A percentile compares a stretch with the other conserved stretches of the same genome.
These are phyloP conservation scores for Monopis laevigella DNA, from an alignment of 2,888 invertebrate genomes.

Conservation along the genomic window DNA sequence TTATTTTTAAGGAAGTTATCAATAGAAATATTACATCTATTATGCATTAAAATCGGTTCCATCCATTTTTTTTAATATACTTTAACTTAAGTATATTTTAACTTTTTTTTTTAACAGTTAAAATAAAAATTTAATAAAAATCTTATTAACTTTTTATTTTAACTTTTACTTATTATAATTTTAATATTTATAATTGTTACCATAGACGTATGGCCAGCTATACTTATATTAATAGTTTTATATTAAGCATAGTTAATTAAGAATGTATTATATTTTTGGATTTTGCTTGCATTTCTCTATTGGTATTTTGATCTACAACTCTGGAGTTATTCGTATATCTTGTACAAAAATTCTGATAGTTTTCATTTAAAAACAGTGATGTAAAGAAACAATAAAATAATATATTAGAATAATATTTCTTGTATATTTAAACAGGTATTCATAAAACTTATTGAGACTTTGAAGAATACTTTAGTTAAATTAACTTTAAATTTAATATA, in stretches of 20 bases:
- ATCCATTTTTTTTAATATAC: constrained; percentile 3
- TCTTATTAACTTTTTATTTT: background rate
- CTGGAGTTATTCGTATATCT: too few species aligned
- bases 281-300: constrained; percentile 5
- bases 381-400: too few species aligned
- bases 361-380: constrained; percentile 1
- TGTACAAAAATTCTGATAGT: background rate
- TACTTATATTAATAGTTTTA: constrained; percentile 4
- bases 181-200: constrained; percentile 41
- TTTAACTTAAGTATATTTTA: background rate
- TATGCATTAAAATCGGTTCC: background rate
- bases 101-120: background rate
- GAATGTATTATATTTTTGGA: constrained; percentile 1
- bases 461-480: too few species aligned
- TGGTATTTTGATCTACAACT: background rate
- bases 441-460: too few species aligned
- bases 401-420: too few species aligned
- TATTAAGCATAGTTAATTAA: background rate
- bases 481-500: too few species aligned
- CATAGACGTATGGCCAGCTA: constrained; percentile 62
- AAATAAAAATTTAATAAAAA: too few species aligned
- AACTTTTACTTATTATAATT: background rate
- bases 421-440: too few species aligned
- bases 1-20: background rate
- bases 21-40: too few species aligned